phyloP scores from a whole-genome alignment of 2,888 invertebrate species.

The Pandemis cinnamomeana region DNA sequence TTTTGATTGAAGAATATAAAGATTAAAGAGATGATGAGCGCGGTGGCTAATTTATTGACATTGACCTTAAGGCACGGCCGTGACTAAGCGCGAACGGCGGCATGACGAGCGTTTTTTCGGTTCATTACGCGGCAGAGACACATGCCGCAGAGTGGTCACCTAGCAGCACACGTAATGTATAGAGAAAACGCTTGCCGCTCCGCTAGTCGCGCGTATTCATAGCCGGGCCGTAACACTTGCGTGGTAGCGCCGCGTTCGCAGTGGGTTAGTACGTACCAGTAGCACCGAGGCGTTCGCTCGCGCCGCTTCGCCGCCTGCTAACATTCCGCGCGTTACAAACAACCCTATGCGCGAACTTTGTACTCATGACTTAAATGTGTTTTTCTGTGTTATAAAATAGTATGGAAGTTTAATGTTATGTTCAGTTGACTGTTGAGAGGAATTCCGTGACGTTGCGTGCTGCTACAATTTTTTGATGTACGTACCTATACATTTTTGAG shows the following conservation, averaged over 20 bases:
- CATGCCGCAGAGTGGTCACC: too few relatives aligned
- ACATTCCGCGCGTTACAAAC: constrained; percentile 37
- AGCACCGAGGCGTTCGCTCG: constrained; percentile 45
- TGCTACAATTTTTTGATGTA: constrained; percentile 1
- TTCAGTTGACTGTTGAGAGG: neutral
- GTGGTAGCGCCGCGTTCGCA: constrained; percentile 40
- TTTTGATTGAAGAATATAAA: constrained; percentile 27
- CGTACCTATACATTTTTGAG: neutral
- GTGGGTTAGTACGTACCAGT: constrained; percentile 49
- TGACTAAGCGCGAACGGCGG: too few relatives aligned
- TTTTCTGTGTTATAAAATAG: neutral
- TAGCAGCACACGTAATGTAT: too few relatives aligned
- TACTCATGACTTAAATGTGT: neutral
- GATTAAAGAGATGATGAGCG: constrained; percentile 38
- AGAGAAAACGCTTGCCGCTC: too few relatives aligned
- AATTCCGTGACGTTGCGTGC: neutral
- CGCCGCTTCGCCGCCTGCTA: constrained; percentile 46
- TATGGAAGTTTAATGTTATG: constrained; percentile 4
- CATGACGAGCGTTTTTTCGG: too few relatives aligned
- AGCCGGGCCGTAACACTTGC: constrained; percentile 13
- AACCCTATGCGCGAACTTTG: constrained; percentile 12
- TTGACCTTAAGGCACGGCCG: constrained; percentile 44
- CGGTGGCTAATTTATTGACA: constrained; percentile 44
- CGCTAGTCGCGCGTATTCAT: too few relatives aligned
- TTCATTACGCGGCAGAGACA: too few relatives aligned